Evolutionary conservation across 2,113 vertebrate species (phyloP), one percentile per base, ranked within the genome.

Genomic region (Lucifuga dentata): DNA sequence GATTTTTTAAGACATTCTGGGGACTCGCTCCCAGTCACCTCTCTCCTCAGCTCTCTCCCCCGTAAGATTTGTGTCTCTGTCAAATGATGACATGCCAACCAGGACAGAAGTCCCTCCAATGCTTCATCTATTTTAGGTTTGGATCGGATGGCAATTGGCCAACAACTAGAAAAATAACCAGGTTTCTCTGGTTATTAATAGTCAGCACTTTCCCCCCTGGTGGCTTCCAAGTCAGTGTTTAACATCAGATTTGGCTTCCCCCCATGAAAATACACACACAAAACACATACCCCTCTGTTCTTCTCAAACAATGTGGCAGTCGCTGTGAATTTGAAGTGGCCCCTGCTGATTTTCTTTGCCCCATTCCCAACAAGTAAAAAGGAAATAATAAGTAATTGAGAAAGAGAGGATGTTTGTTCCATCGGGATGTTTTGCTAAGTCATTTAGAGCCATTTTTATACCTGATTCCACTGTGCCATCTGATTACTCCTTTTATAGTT

Each of bases 371-470:
- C 69, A 73, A 75, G 76, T 36, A 29, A 70, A 72, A 61, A 83
- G 90, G 88, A 90, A 92, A 90, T 85, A 89, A 85, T 90, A 87
- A 86, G 84, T 79, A 52, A 75, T 79, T 81, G 76, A 74, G 56
- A 72, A 52, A 75, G 73, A n/a, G 85, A 91, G 90, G 90, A 93
- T 92, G 91, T 92, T 92, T 90, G 80, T 84, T 69, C 70, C 74
- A 32, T 20, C 4, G 52, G 60, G 60, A 85, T 89, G 86, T 90
- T 89, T 81, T 85, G 80, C 76, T 68, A 85, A 85, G 69, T 82
- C 72, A 75, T 78, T 80, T 78, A 85, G 76, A 83, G 71, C 56
- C 63, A 68, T 83, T 84, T 80, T 73, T 81, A 81, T 81, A 86
- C 78, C 78, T 51, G 59, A 39, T 75, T 55, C 33, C 17, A 29